Conservation (phyloP, 2,113 vertebrate genomes). For the Spilogale gracilis region DNA sequence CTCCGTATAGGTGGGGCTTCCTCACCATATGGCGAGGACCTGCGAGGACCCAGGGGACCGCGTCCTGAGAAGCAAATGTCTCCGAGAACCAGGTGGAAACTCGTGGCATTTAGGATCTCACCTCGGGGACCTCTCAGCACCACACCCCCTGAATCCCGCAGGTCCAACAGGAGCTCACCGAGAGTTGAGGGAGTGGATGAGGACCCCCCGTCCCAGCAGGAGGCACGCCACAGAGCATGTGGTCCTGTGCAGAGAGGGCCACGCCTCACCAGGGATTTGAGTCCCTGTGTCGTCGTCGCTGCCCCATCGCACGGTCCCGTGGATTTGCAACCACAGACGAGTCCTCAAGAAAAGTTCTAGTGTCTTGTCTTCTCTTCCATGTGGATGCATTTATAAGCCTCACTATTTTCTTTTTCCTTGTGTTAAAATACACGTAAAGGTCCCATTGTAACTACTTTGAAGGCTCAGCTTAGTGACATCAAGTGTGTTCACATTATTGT, state of each 20-base stretch:
- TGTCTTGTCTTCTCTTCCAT: neutral
- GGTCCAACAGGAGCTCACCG: neutral
- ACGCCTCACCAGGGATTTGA: neutral
- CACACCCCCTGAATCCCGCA: neutral
- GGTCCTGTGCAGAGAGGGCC: neutral
- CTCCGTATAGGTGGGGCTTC: neutral
- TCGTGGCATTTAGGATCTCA: too few relatives aligned
- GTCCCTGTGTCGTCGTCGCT: accelerated
- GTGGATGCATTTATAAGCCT: neutral
- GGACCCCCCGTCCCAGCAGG: neutral
- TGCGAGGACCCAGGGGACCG: neutral
- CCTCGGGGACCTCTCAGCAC: neutral
- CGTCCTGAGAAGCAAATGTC: neutral
- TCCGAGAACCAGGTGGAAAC: neutral
- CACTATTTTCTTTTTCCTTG: neutral
- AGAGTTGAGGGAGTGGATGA: neutral
- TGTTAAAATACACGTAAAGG: neutral
- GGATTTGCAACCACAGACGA: neutral
- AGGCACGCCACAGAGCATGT: too few relatives aligned
- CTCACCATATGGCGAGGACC: neutral
- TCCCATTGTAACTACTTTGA: neutral
- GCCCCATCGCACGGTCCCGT: neutral
- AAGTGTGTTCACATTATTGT: neutral
- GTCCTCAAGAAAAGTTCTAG: neutral
- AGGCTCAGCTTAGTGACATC: neutral